Evolutionary conservation across 2,888 invertebrate species (phyloP), one percentile per base, ranked within the genome.

Genomic region (Drosophila paramelanica): DNA sequence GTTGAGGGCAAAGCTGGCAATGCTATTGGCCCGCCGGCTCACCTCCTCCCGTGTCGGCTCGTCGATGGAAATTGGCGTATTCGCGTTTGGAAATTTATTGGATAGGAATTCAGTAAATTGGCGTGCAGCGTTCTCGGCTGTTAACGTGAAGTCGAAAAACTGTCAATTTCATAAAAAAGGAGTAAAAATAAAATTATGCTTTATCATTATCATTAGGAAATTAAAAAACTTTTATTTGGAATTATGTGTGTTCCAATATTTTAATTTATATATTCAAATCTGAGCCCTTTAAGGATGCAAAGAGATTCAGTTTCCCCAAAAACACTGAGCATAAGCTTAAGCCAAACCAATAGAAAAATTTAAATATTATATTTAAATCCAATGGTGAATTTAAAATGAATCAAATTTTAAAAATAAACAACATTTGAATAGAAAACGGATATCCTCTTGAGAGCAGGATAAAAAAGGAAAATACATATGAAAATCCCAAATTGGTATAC

Each of bases 121-220:
- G 66, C 90, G 89, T 64, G 93, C 92, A 43, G 93, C 92, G 58
- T 91, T 90, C 69, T 91, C 90, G 47, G 92, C 91, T 46, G 92
- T 83, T 61, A 92, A 92, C 47, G 90, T 90, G 65, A 90, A 92
- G 77, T 92, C 92, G 73, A 91, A 92, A 69, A 88, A 92, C 93
- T 92, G 73, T 13, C 67, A 79, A 14, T 5, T 51, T 11, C 23
- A 33, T 10, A 31, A 33, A 11, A 23, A 61, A 59, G 49, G 61
- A 39, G 2, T 33, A 67, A 71, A 67, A 5, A 13, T 4, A 36
- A 59, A 56, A 55, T 8, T 14, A 11, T 17, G 1, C 23, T 33
- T 20, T 5, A 0, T 11, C 0, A 14, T 25, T 23, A 5, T 13
- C 23, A 6, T 6, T 4, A 10, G 10, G 6, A 42, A 13, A 5